Base-by-base conservation (phyloP, 2,113 vertebrate species). In the Myiagra hebetior region DNA sequence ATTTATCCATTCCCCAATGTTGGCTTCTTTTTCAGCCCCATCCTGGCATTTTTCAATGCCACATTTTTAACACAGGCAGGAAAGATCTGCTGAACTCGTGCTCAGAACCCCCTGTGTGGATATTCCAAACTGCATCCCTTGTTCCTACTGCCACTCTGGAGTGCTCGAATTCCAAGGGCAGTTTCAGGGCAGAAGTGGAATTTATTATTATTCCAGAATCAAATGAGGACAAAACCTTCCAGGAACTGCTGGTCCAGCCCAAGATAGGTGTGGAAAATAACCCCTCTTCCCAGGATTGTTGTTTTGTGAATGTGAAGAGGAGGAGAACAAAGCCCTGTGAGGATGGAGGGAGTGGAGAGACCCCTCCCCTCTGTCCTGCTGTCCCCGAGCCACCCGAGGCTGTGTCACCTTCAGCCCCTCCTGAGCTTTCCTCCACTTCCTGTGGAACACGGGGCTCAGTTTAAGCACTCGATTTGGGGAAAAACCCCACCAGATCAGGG, bases 351-450 rank as follows among this genome's bases (percentile, higher is more conserved):
- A 63, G 16, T 27, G n/a, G 22, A 62, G 22, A 41, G 60, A 35
- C 7, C 39, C 21, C 26, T 67, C 28, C 49, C 2, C 24, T 53
- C 46, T 65, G 81, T 44, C 14, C 24, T 60, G 37, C 12, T 68
- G 44, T 59, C 41, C 56, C 8, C 2, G 56, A 26, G 26, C 16
- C 42, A 50, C 9, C 47, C 63, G 15, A 77, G 60, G n/a, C 31
- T 75, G 37, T 74, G 55, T 26, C n/a, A 16, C 22, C 70, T 14
- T 33, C 65, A 59, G 21, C 60, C 20, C 68, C 19, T 22, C 20
- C 60, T 15, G 13, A 62, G 50, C 9, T 57, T 49, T 59, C 5
- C 42, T 67, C 0, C 0, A 9, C 47, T 68, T 64, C 11, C n/a
- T 4, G 12, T 19, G 69, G n/a, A 23, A 10, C 19, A 23, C 2